Base-by-base conservation (phyloP, 1,140 invertebrate genomes). In the Papilio aristodemus region DNA sequence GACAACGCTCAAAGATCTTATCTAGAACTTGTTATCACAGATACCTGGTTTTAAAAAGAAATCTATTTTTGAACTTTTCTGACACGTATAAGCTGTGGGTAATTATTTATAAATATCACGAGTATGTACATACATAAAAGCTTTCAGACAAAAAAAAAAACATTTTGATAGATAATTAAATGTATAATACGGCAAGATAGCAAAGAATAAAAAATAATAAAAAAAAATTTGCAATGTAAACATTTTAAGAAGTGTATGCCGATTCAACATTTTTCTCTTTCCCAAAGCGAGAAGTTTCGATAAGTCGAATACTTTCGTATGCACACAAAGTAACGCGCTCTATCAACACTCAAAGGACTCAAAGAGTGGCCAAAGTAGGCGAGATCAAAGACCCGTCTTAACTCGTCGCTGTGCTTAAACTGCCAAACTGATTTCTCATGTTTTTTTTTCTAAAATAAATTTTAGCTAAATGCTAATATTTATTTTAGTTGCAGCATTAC, bases 261-360 rank as follows among this genome's bases (percentile, higher is more conserved):
- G 13, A 54, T 54, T 25, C 1, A 9, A 54, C 9, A 17, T 11
- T 39, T 39, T 54, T 54, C 13, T 54, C 19, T 54, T 54, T 25
- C 22, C 19, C 10, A 25, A 54, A 54, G 19, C 22, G 46, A 54
- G 11, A 54, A 54, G 46, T 54, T 54, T 54, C 58, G 59, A 38
- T 37, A 62, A 62, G 59, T 62, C 39, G 32, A 36, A 37, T 11
- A 38, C 37, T 62, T 62, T 38, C 59, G 36, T 62, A 62, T 62
- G 36, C 59, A 62, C 37, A 38, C 59, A 62, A 62, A 62, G 59
- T 62, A 62, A 62, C 32, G 9, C 58, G n/a, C 59, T 62, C 32
- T 17, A 62, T 62, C 36, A 39, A 38, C n/a, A 38, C 59, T 62
- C 59, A 38, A 62, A 62, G 59, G 19, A 62, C 36, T 62, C 36